Conservation (phyloP, 2,888 invertebrate genomes). For the Drosophila colorata region DNA sequence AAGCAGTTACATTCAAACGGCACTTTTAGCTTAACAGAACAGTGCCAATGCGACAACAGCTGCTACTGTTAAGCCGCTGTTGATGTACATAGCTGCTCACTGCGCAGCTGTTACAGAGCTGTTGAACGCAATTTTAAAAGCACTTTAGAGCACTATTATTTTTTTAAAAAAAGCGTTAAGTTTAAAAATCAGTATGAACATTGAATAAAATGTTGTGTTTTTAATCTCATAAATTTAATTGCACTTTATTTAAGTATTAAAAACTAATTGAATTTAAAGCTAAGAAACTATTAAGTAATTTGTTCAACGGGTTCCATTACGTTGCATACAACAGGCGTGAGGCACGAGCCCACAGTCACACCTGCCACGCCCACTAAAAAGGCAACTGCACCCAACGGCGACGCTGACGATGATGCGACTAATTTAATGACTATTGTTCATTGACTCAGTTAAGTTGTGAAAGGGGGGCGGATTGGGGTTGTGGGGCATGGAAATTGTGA, state of each 20-base stretch:
- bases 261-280: constrained; percentile 27
- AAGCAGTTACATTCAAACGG: background rate
- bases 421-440: constrained; percentile 77
- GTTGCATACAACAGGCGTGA: constrained; percentile 23
- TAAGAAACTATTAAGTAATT: constrained; percentile 49
- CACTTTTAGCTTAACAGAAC: constrained; percentile 1
- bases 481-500: constrained; percentile 7
- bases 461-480: constrained; percentile 3
- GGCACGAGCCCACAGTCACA: constrained; percentile 1
- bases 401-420: constrained; percentile 40
- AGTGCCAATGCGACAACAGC: background rate
- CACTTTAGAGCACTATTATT: constrained; percentile 26
- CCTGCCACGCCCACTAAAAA: constrained; percentile 27
- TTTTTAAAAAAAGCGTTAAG: background rate
- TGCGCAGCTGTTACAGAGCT: background rate
- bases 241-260: constrained; percentile 62
- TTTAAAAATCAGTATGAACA: background rate
- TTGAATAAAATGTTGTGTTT: background rate
- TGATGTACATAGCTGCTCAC: background rate
- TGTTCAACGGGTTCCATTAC: constrained; percentile 44
- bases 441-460: constrained; percentile 59
- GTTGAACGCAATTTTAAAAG: background rate
- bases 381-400: constrained; percentile 15
- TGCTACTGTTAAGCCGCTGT: constrained; percentile 3
- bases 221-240: constrained; percentile 49